These are phyloP conservation scores for Mugil cephalus DNA, from an alignment of 2,113 vertebrate genomes.

Conservation along the genomic window DNA sequence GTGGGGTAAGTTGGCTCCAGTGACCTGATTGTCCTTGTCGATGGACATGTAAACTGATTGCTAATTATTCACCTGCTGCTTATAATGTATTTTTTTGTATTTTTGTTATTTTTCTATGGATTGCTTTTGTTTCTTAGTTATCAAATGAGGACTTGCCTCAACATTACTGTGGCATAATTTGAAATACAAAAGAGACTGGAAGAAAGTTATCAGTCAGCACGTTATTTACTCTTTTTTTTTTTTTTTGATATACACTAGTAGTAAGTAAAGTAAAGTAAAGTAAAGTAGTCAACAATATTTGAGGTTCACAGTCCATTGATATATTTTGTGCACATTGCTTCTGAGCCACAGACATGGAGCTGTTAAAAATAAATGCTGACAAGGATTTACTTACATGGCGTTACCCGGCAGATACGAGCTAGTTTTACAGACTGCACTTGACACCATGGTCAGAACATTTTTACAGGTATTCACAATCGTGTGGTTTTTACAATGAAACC, in stretches of 20 bases:
- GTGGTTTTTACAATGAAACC: constrained; percentile 2
- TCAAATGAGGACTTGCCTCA: neutral
- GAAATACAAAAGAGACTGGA: neutral
- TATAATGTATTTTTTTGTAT: neutral
- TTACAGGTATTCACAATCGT: neutral
- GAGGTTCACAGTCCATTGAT: too few relatives aligned
- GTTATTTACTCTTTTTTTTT: too few relatives aligned
- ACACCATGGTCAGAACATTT: too few relatives aligned
- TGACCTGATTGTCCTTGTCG: constrained; percentile 4
- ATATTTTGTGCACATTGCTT: too few relatives aligned
- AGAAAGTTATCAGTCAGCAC: neutral
- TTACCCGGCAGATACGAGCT: neutral
- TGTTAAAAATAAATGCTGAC: neutral
- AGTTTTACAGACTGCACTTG: too few relatives aligned
- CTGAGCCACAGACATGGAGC: too few relatives aligned
- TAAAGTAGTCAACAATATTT: too few relatives aligned
- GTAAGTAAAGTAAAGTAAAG: too few relatives aligned
- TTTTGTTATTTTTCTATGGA: neutral
- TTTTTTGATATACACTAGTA: too few relatives aligned
- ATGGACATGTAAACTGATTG: neutral
- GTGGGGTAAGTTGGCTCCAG: neutral
- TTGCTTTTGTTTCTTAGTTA: neutral
- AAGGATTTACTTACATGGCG: neutral
- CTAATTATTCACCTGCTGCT: neutral
- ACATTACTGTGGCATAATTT: neutral